Conservation (phyloP, 2,888 invertebrate genomes). For the Endotricha flammealis region DNA sequence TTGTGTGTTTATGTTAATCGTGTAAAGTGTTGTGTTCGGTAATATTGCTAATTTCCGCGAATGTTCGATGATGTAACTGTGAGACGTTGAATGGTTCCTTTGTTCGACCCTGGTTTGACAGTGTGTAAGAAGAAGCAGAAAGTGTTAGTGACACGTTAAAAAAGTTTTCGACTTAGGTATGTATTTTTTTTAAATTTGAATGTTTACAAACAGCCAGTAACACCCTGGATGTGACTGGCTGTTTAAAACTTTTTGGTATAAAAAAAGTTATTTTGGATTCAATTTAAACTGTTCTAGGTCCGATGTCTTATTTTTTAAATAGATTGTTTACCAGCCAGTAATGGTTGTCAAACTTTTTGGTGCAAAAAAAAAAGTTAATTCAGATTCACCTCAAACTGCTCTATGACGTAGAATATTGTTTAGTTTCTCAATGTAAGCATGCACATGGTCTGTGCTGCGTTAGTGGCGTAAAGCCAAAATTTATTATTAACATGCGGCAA, state of each 20-base stretch:
- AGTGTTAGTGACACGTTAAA: slow-evolving; percentile 54
- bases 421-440: slow-evolving; percentile 30
- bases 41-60: slow-evolving; percentile 50
- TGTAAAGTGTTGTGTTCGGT: slow-evolving; percentile 33
- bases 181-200: slow-evolving; percentile 21
- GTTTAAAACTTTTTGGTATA: too few relatives aligned
- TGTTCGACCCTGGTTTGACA: slow-evolving; percentile 48
- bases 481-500: slow-evolving; percentile 54
- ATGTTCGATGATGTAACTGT: slow-evolving; percentile 60
- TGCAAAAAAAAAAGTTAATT: too few relatives aligned
- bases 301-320: too few relatives aligned
- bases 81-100: slow-evolving; percentile 49
- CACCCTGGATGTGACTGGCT: neutral
- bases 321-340: too few relatives aligned
- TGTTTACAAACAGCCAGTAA: neutral
- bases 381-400: too few relatives aligned
- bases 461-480: slow-evolving; percentile 62
- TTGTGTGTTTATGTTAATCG: slow-evolving; percentile 39
- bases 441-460: slow-evolving; percentile 29
- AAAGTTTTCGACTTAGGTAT: slow-evolving; percentile 36
- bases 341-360: too few relatives aligned
- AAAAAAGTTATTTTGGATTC: too few relatives aligned
- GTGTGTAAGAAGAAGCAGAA: slow-evolving; percentile 53
- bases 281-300: too few relatives aligned
- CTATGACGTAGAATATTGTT: too few relatives aligned